Evolutionary conservation across 2,888 invertebrate species (phyloP).

Genomic region (Desoria tigrina): DNA sequence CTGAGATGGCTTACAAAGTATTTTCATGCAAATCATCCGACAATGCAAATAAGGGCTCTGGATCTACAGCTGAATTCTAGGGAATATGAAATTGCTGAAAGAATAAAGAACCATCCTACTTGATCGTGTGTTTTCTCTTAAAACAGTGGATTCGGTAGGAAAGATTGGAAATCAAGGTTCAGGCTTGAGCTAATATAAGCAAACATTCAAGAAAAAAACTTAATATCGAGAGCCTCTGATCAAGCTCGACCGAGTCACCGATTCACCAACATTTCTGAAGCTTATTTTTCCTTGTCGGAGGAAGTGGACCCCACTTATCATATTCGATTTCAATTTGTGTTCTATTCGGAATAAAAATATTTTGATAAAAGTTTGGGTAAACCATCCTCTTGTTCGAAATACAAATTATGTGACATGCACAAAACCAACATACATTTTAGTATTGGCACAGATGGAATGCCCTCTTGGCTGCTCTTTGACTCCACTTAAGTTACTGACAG

Average conservation of each 20-base stretch:
- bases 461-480: too few species aligned
- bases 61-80: not conserved
- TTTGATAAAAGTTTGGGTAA: conserved; percentile 12
- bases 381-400: not conserved
- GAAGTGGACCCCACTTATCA: conserved; percentile 15
- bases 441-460: too few species aligned
- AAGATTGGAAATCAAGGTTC: not conserved
- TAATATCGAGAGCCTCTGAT: not conserved
- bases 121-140: not conserved
- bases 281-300: conserved; percentile 1
- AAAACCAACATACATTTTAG: too few species aligned
- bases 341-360: conserved; percentile 19
- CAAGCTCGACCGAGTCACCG: too few species aligned
- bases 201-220: not conserved
- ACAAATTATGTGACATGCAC: too few species aligned
- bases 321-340: conserved; percentile 19
- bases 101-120: too few species aligned
- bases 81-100: not conserved
- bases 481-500: too few species aligned
- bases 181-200: not conserved
- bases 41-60: conserved; percentile 53
- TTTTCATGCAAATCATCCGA: conserved; percentile 53
- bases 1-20: conserved; percentile 25
- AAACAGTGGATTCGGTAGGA: not conserved
- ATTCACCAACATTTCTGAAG: not conserved